Base-by-base conservation (phyloP, 2,888 invertebrate species). In the Neria commutata region DNA sequence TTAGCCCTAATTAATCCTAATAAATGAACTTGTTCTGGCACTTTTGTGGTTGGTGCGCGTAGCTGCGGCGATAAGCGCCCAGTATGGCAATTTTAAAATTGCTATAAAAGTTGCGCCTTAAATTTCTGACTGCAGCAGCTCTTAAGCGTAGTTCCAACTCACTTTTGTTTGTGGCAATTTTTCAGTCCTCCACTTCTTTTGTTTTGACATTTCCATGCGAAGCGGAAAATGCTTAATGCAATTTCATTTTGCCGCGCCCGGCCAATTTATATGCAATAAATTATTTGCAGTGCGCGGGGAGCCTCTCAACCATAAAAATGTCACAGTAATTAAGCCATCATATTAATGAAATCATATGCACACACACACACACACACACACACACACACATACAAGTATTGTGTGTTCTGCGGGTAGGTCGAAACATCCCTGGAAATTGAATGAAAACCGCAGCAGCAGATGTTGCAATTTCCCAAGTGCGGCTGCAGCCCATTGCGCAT, bases 1-100 rank as follows among this genome's bases (percentile, higher is more conserved):
- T 69, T 69, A 66, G 63, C 62, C 60, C 72, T 71, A 73, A 71
- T 73, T 73, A 73, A 71, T 65, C 63, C 68, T 67, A 67, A 73
- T 73, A 66, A 73, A 63, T 57, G 56, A 56, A 50, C 63, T 59
- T 63, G 64, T 64, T 59, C 51, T n/a, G 54, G 19, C 6, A 8
- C 26, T 54, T 33, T n/a, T 26, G 57, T 16, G 50, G 33, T 52
- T 46, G 29, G 62, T 54, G 8, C 5, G 25, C 29, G 33, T 23
- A 40, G 37, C 25, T 40, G 24, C 42, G 19, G 14, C 14, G 42
- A 8, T 42, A n/a, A n/a, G n/a, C n/a, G n/a, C n/a, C n/a, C n/a
- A n/a, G n/a, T n/a, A n/a, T n/a, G 42, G 19, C 42, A 21, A 42
- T 42, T 42, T 17, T 37, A n/a, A n/a, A n/a, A n/a, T n/a, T n/a